A percentile compares a stretch with the other conserved stretches of the same genome.
phyloP scores from a whole-genome alignment of 2,797 vertebrate genomes.

The Falco biarmicus region DNA sequence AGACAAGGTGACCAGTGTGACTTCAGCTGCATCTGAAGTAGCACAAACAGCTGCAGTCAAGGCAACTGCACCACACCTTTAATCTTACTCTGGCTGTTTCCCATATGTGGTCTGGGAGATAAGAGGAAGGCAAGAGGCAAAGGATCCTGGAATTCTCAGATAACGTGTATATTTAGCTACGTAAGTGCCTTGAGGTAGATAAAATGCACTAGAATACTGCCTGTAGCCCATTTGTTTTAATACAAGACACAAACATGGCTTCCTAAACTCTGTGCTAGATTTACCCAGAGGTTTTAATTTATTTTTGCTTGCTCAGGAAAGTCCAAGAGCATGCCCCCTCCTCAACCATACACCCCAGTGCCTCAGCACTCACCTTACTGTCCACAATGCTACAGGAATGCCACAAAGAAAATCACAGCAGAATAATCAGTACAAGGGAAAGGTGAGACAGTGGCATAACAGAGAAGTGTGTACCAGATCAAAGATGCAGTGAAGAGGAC shows the following conservation, averaged over 20 bases:
- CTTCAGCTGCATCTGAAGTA: neutral
- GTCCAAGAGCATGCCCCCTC: neutral
- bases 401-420: neutral
- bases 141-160: neutral
- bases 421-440: neutral
- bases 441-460: neutral
- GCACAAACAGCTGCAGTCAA: neutral
- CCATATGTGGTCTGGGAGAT: neutral
- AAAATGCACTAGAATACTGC: neutral
- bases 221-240: neutral
- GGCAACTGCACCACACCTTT: neutral
- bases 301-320: neutral
- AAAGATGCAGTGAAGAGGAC: neutral
- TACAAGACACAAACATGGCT: rapidly evolving
- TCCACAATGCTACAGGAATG: rapidly evolving
- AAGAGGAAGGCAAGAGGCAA: neutral
- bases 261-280: neutral
- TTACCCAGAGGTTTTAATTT: neutral
- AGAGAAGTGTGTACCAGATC: neutral
- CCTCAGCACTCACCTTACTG: neutral
- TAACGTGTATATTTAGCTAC: constrained; percentile 16
- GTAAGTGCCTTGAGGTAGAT: neutral
- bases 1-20: neutral
- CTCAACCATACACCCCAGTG: neutral
- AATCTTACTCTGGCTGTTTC: neutral